Evolutionary conservation across 2,888 invertebrate genomes (phyloP).

Genomic region (Erynnis tages): DNA sequence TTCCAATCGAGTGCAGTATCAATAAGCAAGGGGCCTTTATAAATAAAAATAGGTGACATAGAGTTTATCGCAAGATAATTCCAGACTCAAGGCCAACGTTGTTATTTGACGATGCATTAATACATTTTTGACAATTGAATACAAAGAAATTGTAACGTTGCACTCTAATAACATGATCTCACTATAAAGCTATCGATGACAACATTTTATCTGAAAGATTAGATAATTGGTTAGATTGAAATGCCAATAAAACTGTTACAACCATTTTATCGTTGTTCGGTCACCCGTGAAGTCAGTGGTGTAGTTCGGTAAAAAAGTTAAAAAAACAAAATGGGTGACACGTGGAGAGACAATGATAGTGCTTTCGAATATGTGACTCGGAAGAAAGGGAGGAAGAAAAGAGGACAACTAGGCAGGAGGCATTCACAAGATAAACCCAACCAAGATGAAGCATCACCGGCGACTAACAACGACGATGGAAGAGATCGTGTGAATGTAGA

Average conservation of each 20-base stretch:
- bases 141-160: constrained; percentile 7
- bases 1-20: too few species aligned
- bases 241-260: constrained; percentile 7
- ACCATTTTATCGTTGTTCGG: constrained; percentile 5
- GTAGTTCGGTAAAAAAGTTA: background rate
- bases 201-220: constrained; percentile 8
- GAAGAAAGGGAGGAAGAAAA: constrained; percentile 3
- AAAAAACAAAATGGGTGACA: constrained; percentile 8
- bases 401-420: background rate
- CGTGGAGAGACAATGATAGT: background rate
- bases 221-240: constrained; percentile 13
- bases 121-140: background rate
- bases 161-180: constrained; percentile 9
- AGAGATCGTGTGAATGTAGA: background rate
- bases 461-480: background rate
- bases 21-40: too few species aligned
- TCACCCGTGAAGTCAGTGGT: background rate
- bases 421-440: background rate
- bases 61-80: too few species aligned
- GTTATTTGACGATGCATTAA: too few species aligned
- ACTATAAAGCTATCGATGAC: constrained; percentile 19
- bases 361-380: constrained; percentile 3
- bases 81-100: too few species aligned
- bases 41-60: too few species aligned
- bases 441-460: background rate